Evolutionary conservation across 2,113 vertebrate genomes (phyloP), one percentile per base, ranked within the genome.

Genomic region (Macroglossus sobrinus): DNA sequence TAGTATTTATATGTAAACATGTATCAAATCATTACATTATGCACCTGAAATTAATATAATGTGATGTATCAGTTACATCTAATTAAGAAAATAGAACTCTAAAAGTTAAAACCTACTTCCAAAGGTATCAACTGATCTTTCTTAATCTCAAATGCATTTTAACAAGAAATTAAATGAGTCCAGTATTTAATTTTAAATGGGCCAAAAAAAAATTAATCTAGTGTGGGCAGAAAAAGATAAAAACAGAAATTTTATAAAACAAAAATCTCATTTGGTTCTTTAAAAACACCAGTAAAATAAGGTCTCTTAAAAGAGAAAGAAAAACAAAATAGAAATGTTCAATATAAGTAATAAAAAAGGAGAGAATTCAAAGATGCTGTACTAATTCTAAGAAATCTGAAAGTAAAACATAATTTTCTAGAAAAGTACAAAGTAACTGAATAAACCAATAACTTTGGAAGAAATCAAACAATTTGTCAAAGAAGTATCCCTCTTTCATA

Each of bases 71-170:
- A 33, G 50, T 26, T 71, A 33, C 16, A 38, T 38, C 19, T 50
- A 79, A 80, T 45, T 45, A 84, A 75, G 10, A 59, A 5, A 64
- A 38, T 18, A n/a, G 8, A 91, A n/a, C 30, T 64, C 55, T 59
- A 35, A 78, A 80, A 38, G 8, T 72, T 33, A 94, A 80, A 89
- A 66, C 33, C 40, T 80, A 64, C 2, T 81, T 33, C 33, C 79
- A 61, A 84, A 84, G 7, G 2, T 53, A 88, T 45, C 71, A 96
- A 90, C 0, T 84, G 7, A 64, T 74, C 10, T 78, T 87, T 30
- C 28, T 79, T 78, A 76, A 97, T 21, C 61, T 38, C 72, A 14
- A 82, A 79, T 63, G 4, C 12, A 94, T 95, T 96, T 89, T 82
- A 81, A 80, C 43, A 95, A 50, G 72, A 97, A 92, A 78, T 63